Percentiles rank a stretch among this genome's conserved stretches.
Evolutionary conservation across 2,888 invertebrate species (phyloP).

Genomic region (Hirtodrosophila confusa): DNA sequence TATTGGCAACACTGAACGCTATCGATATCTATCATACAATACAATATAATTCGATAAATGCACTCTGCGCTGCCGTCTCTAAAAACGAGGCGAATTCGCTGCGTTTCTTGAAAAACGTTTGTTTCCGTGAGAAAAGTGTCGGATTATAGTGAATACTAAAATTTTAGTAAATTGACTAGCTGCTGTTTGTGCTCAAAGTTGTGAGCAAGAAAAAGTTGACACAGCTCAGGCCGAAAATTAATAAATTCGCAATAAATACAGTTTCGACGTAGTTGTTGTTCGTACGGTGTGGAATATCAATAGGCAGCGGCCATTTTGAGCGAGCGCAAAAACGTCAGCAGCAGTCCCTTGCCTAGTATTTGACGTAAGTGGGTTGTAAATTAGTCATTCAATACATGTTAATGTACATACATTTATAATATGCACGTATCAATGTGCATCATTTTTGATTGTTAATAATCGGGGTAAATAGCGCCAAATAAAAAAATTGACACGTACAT

Average conservation of each 20-base stretch:
- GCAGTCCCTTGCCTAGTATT: conserved; percentile 43
- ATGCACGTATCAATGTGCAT: not conserved
- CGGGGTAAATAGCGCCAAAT: conserved; percentile 13
- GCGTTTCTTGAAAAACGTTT: conserved; percentile 45
- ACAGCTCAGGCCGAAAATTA: conserved; percentile 1
- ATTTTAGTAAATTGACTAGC: conserved; percentile 21
- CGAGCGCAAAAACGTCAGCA: conserved; percentile 72
- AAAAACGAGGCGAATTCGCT: conserved; percentile 64
- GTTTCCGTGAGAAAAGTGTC: conserved; percentile 61
- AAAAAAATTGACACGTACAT: conserved; percentile 22
- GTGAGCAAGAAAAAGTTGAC: not conserved
- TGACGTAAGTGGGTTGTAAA: conserved; percentile 47
- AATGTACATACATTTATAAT: not conserved
- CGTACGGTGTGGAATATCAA: conserved; percentile 47
- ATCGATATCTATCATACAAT: conserved; percentile 29
- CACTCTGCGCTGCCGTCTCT: conserved; percentile 28
- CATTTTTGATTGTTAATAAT: not conserved
- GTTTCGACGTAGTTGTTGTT: conserved; percentile 7
- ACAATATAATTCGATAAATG: conserved; percentile 11
- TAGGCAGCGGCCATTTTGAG: conserved; percentile 75
- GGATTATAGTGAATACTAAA: conserved; percentile 49
- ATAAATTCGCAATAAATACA: conserved; percentile 4
- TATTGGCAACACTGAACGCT: not conserved
- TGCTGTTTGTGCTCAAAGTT: conserved; percentile 6
- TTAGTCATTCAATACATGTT: not conserved